Evolutionary conservation across 2,113 vertebrate species (phyloP).

Genomic region (Rhegmatorhina hoffmannsi): DNA sequence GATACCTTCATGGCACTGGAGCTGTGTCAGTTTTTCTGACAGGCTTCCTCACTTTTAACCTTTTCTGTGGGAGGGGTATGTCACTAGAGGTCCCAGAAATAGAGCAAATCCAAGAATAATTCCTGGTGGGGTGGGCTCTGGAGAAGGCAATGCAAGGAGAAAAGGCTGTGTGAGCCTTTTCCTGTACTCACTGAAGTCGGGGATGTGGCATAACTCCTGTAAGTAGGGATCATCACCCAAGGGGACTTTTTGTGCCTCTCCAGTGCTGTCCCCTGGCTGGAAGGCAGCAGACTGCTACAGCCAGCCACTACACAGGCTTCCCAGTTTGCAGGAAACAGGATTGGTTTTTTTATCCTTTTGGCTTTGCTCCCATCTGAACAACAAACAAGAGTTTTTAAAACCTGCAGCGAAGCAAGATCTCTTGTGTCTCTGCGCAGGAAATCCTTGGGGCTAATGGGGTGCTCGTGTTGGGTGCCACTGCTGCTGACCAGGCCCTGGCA

Average conservation of each 20-base stretch:
- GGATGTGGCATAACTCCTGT: rapidly evolving
- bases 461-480: background rate
- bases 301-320: background rate
- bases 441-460: background rate
- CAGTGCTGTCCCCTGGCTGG: background rate
- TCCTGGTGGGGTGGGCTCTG: background rate
- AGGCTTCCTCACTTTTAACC: background rate
- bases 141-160: background rate
- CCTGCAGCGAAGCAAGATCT: background rate
- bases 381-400: slow-evolving; percentile 30
- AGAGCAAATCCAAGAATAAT: background rate
- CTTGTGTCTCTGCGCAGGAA: background rate
- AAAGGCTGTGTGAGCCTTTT: background rate
- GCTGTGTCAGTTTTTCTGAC: background rate
- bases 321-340: slow-evolving; percentile 34
- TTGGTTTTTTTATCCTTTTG: slow-evolving; percentile 50
- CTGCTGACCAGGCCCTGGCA: background rate
- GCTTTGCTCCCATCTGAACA: slow-evolving; percentile 47
- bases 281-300: slow-evolving; percentile 2
- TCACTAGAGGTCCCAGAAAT: background rate
- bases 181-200: rapidly evolving
- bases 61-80: background rate
- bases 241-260: background rate
- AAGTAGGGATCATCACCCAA: background rate
- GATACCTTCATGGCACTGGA: background rate